A percentile compares a stretch with the other conserved stretches of the same genome.
These are phyloP conservation scores for Griposia aprilina DNA, from an alignment of 2,888 invertebrate species.

Conservation along the genomic window DNA sequence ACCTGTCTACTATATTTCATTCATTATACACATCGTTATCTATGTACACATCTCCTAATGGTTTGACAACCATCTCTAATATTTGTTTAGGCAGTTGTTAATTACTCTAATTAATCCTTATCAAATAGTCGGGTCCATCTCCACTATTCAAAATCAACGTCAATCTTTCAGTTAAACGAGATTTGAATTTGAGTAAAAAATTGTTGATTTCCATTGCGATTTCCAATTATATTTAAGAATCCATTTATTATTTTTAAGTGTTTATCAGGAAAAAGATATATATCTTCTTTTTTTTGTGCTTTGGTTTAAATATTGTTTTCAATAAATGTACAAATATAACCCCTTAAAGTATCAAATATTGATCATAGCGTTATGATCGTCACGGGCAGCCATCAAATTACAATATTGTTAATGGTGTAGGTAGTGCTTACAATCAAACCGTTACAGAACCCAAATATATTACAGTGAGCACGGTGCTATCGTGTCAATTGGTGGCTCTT, in stretches of 20 bases:
- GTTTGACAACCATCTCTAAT: constrained; percentile 28
- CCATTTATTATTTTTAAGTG: neutral
- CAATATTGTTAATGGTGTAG: neutral
- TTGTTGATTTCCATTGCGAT: neutral
- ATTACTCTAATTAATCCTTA: constrained; percentile 33
- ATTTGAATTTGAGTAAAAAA: neutral
- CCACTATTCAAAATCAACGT: neutral
- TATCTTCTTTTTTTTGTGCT: no score
- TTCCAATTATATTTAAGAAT: neutral
- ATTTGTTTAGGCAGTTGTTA: constrained; percentile 1
- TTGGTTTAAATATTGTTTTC: neutral
- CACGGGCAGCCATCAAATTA: neutral
- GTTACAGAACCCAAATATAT: constrained; percentile 10
- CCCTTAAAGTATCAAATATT: neutral
- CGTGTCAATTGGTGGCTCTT: neutral
- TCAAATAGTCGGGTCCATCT: neutral
- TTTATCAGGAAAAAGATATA: neutral
- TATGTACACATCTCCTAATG: constrained; percentile 20
- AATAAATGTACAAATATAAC: neutral
- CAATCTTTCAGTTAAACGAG: neutral
- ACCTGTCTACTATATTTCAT: constrained; percentile 11
- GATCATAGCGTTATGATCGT: neutral
- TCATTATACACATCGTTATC: constrained; percentile 26
- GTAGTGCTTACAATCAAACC: neutral
- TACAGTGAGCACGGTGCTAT: neutral